Conservation (phyloP, 2,888 invertebrate species). For the Luffia ferchaultella region DNA sequence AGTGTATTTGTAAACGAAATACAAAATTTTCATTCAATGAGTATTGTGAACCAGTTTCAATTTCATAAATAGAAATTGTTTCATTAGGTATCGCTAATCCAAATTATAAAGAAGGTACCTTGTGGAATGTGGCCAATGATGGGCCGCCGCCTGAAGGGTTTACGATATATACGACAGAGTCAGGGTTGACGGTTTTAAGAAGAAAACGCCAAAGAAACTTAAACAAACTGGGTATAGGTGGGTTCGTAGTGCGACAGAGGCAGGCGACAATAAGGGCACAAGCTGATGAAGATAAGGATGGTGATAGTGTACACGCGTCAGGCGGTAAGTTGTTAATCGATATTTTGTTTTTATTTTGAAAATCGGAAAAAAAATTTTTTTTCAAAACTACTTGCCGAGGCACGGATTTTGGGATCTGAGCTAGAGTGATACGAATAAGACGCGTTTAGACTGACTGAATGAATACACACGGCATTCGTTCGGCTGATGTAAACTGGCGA, state of each 20-base stretch:
- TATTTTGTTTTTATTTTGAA: background rate
- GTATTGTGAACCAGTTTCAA: no score
- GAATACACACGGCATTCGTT: no score
- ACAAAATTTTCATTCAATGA: no score
- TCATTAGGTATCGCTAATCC: conserved; percentile 28
- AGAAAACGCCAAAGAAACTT: conserved; percentile 88
- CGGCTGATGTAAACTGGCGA: no score
- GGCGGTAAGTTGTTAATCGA: conserved; percentile 32
- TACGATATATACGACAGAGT: conserved; percentile 80
- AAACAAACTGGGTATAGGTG: conserved; percentile 89
- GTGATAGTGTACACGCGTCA: conserved; percentile 33
- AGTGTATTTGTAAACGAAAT: no score
- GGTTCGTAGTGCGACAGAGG: conserved; percentile 84
- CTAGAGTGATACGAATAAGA: no score
- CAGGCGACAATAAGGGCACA: conserved; percentile 41
- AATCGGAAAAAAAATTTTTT: background rate
- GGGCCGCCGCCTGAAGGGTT: conserved; percentile 87
- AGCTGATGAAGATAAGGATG: conserved; percentile 42
- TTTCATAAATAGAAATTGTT: no score
- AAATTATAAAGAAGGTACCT: conserved; percentile 82
- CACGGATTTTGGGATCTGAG: no score
- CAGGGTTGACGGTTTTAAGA: conserved; percentile 79
- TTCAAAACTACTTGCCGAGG: no score
- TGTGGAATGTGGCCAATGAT: conserved; percentile 78
- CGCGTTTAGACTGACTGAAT: no score